Percentiles rank a stretch among this genome's conserved stretches.
Conservation (phyloP, 2,888 invertebrate species). For the Acrobasis suavella region DNA sequence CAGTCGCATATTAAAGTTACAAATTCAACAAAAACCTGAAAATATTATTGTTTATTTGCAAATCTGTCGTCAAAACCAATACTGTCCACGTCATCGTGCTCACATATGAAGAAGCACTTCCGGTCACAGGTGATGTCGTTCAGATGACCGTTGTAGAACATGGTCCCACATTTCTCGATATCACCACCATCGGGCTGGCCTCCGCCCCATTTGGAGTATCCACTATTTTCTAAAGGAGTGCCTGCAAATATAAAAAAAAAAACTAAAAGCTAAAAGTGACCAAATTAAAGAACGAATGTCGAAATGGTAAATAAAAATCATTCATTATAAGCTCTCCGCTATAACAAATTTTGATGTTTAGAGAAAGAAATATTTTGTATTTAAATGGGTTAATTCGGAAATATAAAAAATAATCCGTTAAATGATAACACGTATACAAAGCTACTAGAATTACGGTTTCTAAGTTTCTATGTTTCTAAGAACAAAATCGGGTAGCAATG, state of each 20-base stretch:
- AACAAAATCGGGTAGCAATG: no score
- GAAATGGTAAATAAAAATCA: no score
- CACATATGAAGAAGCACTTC: slow-evolving; percentile 62
- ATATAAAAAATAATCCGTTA: no score
- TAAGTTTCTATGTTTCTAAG: no score
- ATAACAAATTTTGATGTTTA: no score
- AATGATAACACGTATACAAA: no score
- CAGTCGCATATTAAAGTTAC: background rate
- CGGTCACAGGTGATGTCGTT: slow-evolving; percentile 56
- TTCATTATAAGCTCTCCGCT: no score
- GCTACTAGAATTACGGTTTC: no score
- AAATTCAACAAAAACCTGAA: background rate
- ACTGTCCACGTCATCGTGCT: slow-evolving; percentile 47
- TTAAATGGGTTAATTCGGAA: no score
- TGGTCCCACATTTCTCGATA: slow-evolving; percentile 59
- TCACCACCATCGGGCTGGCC: slow-evolving; percentile 59
- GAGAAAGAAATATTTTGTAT: no score
- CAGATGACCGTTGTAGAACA: slow-evolving; percentile 59
- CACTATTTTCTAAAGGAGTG: slow-evolving; percentile 45
- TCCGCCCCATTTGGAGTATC: slow-evolving; percentile 55
- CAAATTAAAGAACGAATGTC: no score
- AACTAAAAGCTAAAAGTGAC: no score
- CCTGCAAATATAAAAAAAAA: slow-evolving; percentile 39
- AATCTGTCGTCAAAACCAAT: slow-evolving; percentile 32
- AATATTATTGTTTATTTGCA: slow-evolving; percentile 7